Conservation (phyloP, 2,113 vertebrate genomes). For the Pelodiscus sinensis region DNA sequence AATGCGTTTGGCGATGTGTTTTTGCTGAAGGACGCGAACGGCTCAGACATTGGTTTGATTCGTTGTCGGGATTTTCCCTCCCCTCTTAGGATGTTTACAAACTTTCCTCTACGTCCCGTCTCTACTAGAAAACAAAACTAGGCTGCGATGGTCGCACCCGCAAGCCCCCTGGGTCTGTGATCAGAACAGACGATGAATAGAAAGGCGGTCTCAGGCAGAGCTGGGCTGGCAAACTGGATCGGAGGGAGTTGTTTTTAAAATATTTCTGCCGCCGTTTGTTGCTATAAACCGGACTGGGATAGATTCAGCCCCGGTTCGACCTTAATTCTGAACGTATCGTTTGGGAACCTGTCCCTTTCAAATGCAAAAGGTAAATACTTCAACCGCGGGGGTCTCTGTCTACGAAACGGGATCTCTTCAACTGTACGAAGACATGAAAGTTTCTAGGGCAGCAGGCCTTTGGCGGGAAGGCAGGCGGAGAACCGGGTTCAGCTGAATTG, state of each 20-base stretch:
- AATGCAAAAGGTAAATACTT: background rate
- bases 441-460: fast-evolving
- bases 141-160: background rate
- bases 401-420: background rate
- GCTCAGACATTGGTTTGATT: background rate
- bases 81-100: too few species aligned
- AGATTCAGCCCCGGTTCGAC: background rate
- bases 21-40: conserved; percentile 29
- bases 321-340: background rate
- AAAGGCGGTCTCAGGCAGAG: background rate
- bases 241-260: background rate
- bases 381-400: background rate
- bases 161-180: background rate
- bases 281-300: too few species aligned
- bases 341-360: background rate
- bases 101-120: background rate
- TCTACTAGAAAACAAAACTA: background rate
- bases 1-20: background rate
- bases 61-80: background rate
- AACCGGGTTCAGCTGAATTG: background rate
- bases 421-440: background rate
- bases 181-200: background rate
- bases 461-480: background rate
- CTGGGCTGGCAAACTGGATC: background rate
- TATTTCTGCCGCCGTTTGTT: background rate